Evolutionary conservation across 1,140 invertebrate species (phyloP), one percentile per base, ranked within the genome.

Genomic region (Atopsyche davidsoni): DNA sequence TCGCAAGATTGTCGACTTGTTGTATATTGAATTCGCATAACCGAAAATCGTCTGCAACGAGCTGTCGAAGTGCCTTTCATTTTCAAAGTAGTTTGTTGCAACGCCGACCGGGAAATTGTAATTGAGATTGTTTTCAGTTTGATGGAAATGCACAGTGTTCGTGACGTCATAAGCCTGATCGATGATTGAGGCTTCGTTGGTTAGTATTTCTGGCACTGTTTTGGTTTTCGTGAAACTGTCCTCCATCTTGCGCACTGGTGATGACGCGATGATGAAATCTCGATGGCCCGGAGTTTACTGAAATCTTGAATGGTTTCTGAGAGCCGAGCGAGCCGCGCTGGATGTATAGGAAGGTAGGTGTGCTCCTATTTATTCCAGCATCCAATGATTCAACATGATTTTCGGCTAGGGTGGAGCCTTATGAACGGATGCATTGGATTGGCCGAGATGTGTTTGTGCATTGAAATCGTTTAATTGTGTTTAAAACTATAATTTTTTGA

Each of bases 1-100:
- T 22, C 40, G 13, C 13, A 42, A 13, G 7, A 42, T 42, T 9
- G 31, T 31, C 3, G 46, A 39, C 38, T 54, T 54, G 22, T 42
- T 48, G 35, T 54, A 54, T 4, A 54, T 38, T 3, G 52, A 43
- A 32, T 54, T 54, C 10, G 45, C 40, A 38, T 54, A 54, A 3
- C 45, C 46, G 40, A 54, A 54, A 21, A 54, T 44, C 1, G 52
- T 48, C 17, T 54, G 52, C 14, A 54, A 28, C 10, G 52, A 54
- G 0, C 31, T 22, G n/a, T 54, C 52, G 18, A 10, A 23, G 11
- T 36, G 24, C 19, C 28, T 23, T 9, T 32, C 31, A 31, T 17
- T 34, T 42, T 53, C 51, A 21, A 47, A 53, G 41, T 32, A 41
- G 22, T 23, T 40, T 3, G 44, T 13, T 32, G 46, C 14, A 6